Evolutionary conservation across 2,888 invertebrate species (phyloP), one percentile per base, ranked within the genome.

Genomic region (Amiota communis): DNA sequence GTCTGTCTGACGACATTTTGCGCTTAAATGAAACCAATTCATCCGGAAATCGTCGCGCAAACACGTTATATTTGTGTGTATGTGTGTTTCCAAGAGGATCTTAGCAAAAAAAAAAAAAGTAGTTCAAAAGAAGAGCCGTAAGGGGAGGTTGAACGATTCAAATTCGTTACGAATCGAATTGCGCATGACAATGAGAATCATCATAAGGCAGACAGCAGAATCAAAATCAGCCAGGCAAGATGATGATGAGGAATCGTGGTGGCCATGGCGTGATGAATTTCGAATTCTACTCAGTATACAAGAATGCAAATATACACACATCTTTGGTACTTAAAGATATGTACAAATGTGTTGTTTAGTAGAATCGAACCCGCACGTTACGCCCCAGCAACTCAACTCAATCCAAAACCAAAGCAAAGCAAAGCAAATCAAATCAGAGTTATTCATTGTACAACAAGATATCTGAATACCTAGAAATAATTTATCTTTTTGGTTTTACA

Each of bases 11-110:
- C 83, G 72, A 78, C 82, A 79, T 81, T 84, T 82, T 78, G 75
- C 79, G 83, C 85, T 80, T 80, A 79, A 83, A 80, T 74, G 80
- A 82, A 83, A 82, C 79, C 85, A 83, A 82, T 83, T 82, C 84
- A 83, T 83, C 81, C 84, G 82, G 81, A 82, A 85, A 85, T 85
- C 84, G 36, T 36, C 20, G 67, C 63, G 46, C 63, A 46, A 46
- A 23, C 63, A 63, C 13, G 46, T 17, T 13, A 63, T 63, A 6
- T 36, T 6, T 36, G 36, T 6, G 36, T 6, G 36, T 23, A 2
- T 36, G 36, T 36, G 36, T 36, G 36, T 36, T 36, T 36, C 36
- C 36, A 36, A 36, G 36, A 36, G 36, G 36, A 36, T 36, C 36
- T 36, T 36, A 6, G 6, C 36, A 36, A 36, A 36, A 23, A 23